These are phyloP conservation scores for Pantherophis vulpinus DNA, from an alignment of 2,797 vertebrate genomes.

Conservation along the genomic window DNA sequence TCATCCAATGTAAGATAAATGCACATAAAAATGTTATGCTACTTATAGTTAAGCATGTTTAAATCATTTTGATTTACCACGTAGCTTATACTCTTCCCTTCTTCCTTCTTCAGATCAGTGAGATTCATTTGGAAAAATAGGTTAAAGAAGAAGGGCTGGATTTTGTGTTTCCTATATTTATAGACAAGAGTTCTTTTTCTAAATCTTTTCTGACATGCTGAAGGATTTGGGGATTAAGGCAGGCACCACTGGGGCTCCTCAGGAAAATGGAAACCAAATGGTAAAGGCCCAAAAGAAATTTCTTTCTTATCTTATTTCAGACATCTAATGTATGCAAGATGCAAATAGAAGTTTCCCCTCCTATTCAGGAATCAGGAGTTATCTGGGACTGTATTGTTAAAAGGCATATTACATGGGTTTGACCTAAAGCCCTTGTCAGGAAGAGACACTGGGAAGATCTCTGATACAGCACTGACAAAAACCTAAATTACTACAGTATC, in stretches of 20 bases:
- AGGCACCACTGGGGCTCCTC: background rate
- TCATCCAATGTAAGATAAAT: background rate
- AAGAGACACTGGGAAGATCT: background rate
- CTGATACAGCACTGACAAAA: background rate
- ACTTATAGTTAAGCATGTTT: background rate
- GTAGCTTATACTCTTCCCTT: background rate
- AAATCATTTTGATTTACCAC: conserved; percentile 4
- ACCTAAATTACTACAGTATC: background rate
- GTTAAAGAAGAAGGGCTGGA: background rate
- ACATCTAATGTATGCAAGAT: background rate
- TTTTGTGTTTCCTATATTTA: background rate
- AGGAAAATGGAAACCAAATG: background rate
- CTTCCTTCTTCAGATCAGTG: background rate
- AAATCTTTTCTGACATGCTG: background rate
- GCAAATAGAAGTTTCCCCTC: background rate
- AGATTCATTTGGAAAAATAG: background rate
- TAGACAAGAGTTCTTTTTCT: background rate
- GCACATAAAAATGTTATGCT: background rate
- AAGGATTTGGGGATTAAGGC: background rate
- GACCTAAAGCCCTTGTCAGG: background rate
- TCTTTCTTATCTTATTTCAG: background rate
- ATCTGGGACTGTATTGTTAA: background rate
- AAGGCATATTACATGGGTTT: background rate
- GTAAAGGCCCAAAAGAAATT: background rate
- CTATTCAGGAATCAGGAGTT: background rate